These are phyloP conservation scores for Balearica regulorum DNA, from an alignment of 2,797 vertebrate species.

Conservation along the genomic window DNA sequence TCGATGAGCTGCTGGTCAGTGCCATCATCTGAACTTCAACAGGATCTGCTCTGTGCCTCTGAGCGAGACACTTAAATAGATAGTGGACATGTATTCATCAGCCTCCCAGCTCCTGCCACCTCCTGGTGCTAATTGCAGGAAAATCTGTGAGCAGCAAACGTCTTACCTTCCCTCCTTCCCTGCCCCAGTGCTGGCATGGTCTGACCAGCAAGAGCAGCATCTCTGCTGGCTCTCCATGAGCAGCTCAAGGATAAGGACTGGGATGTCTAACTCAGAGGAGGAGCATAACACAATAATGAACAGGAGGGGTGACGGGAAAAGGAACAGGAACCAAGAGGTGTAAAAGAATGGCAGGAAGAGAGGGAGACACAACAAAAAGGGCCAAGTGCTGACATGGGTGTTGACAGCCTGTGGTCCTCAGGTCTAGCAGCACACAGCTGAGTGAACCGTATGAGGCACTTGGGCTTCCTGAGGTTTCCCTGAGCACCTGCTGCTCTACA, in stretches of 20 bases:
- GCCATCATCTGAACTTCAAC: background rate
- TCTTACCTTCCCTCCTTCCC: background rate
- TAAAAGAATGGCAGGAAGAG: background rate
- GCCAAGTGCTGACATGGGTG: background rate
- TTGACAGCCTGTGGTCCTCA: background rate
- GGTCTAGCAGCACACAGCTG: background rate
- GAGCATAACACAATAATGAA: background rate
- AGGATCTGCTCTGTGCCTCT: background rate
- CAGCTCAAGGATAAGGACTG: background rate
- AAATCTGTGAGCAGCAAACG: background rate
- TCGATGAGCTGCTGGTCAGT: background rate
- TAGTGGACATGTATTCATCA: background rate
- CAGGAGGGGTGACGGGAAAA: background rate
- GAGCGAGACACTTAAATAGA: background rate
- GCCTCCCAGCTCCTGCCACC: background rate
- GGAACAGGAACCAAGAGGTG: background rate
- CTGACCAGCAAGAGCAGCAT: background rate
- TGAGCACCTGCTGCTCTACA: background rate
- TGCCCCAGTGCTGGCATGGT: background rate
- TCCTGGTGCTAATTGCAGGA: background rate
- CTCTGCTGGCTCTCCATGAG: background rate
- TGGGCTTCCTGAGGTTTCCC: background rate
- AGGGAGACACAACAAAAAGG: background rate
- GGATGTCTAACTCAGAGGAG: no score
- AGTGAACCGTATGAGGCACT: background rate